Evolutionary conservation across 2,797 vertebrate species (phyloP).

Genomic region (Odontamblyopus rebecca): DNA sequence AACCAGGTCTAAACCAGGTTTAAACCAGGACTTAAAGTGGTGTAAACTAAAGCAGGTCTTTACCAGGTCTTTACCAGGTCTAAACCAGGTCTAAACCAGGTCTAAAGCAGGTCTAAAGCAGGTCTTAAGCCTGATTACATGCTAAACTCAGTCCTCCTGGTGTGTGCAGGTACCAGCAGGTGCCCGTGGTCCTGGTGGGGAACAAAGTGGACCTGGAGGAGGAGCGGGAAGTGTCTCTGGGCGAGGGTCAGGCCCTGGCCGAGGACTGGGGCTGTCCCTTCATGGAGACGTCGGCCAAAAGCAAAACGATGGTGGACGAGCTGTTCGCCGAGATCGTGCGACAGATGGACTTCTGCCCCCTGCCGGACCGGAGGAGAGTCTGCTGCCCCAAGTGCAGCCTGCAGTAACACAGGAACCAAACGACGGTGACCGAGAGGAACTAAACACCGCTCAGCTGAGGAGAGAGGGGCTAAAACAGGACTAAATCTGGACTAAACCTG

Average conservation of each 20-base stretch:
- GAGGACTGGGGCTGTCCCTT: conserved; percentile 97
- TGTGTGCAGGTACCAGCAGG: conserved; percentile 84
- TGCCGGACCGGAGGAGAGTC: conserved; percentile 89
- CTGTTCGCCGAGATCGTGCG: conserved; percentile 95
- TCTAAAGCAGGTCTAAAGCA: too few relatives aligned
- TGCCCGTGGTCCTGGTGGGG: conserved; percentile 93
- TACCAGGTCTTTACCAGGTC: too few relatives aligned
- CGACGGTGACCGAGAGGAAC: not conserved
- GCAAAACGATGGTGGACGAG: conserved; percentile 97
- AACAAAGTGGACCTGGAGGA: conserved; percentile 97
- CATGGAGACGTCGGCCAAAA: conserved; percentile 96
- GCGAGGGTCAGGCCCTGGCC: conserved; percentile 91
- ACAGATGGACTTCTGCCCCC: conserved; percentile 97
- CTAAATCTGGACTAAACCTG: not conserved
- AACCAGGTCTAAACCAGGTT: too few relatives aligned
- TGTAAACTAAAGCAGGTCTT: too few relatives aligned
- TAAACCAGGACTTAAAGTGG: too few relatives aligned
- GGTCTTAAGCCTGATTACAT: too few relatives aligned
- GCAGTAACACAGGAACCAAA: conserved; percentile 76
- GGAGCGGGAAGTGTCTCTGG: conserved; percentile 89
- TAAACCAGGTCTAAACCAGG: too few relatives aligned
- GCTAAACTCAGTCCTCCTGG: too few relatives aligned
- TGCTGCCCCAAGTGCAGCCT: conserved; percentile 93
- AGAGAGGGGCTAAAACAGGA: not conserved
- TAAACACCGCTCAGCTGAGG: not conserved